phyloP scores from a whole-genome alignment of 2,888 invertebrate species.

The Scaeva pyrastri region DNA sequence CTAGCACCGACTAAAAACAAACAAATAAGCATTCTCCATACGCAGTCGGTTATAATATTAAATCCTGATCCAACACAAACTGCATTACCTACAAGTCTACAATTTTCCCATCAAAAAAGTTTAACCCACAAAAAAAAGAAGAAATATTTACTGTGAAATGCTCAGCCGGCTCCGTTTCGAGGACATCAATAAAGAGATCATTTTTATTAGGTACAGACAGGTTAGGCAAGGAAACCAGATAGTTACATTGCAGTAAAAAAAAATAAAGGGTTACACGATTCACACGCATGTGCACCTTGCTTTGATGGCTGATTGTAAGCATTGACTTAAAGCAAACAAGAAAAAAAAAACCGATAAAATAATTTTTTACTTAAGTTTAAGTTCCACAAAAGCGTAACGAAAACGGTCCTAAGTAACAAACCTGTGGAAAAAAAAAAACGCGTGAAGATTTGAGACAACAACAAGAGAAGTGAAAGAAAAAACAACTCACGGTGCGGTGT shows the following conservation, averaged over 20 bases:
- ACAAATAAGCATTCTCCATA: conserved; percentile 49
- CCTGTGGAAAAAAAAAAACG: conserved; percentile 48
- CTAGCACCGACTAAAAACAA: conserved; percentile 7
- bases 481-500: too few species aligned
- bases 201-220: conserved; percentile 75
- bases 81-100: neutral
- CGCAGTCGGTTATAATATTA: conserved; percentile 36
- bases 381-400: conserved; percentile 58
- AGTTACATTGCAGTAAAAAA: neutral
- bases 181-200: conserved; percentile 76
- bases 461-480: too few species aligned
- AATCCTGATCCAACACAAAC: conserved; percentile 45
- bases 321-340: conserved; percentile 24
- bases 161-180: conserved; percentile 73
- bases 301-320: conserved; percentile 37
- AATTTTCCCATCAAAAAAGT: conserved; percentile 52
- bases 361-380: conserved; percentile 4
- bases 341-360: neutral
- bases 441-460: too few species aligned
- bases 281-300: conserved; percentile 72
- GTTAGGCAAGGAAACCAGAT: conserved; percentile 62
- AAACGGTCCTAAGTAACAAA: conserved; percentile 54
- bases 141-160: conserved; percentile 31
- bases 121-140: conserved; percentile 11
- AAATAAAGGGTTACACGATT: conserved; percentile 53